phyloP scores from a whole-genome alignment of 1,140 invertebrate genomes.

The Arion vulgaris region DNA sequence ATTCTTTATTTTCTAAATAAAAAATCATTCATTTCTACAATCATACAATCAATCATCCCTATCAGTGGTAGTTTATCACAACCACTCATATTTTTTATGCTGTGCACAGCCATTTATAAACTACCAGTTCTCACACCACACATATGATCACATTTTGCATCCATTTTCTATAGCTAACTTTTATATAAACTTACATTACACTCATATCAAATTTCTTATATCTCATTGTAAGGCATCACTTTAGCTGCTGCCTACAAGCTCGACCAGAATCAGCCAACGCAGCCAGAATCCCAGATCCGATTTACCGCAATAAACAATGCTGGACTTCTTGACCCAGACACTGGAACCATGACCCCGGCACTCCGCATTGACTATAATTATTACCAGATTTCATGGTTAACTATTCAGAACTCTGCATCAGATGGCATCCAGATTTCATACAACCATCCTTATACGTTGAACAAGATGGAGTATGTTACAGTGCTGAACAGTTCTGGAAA shows the following conservation, averaged over 20 bases:
- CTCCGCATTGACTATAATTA: conserved; percentile 96
- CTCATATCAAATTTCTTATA: too few species aligned
- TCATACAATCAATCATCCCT: too few species aligned
- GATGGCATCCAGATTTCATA: conserved; percentile 89
- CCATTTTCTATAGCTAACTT: too few species aligned
- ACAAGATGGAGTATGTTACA: conserved; percentile 58
- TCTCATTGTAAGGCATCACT: conserved; percentile 56
- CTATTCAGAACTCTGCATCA: conserved; percentile 70
- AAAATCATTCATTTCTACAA: too few species aligned
- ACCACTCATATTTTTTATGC: too few species aligned
- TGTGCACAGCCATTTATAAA: too few species aligned
- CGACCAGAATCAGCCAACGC: conserved; percentile 29
- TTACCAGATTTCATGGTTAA: conserved; percentile 80
- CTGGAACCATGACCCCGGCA: conserved; percentile 90
- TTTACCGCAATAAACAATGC: conserved; percentile 74
- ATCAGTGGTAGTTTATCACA: too few species aligned
- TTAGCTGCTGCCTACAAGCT: conserved; percentile 59
- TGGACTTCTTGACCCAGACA: conserved; percentile 93
- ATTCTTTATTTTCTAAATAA: too few species aligned
- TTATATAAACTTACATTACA: too few species aligned
- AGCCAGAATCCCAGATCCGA: conserved; percentile 55
- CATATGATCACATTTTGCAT: too few species aligned
- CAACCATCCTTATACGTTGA: conserved; percentile 82
- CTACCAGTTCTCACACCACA: too few species aligned
- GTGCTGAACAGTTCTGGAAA: conserved; percentile 63